Base-by-base conservation (phyloP, 2,888 invertebrate species). In the Lepidocyrtinus sp. region DNA sequence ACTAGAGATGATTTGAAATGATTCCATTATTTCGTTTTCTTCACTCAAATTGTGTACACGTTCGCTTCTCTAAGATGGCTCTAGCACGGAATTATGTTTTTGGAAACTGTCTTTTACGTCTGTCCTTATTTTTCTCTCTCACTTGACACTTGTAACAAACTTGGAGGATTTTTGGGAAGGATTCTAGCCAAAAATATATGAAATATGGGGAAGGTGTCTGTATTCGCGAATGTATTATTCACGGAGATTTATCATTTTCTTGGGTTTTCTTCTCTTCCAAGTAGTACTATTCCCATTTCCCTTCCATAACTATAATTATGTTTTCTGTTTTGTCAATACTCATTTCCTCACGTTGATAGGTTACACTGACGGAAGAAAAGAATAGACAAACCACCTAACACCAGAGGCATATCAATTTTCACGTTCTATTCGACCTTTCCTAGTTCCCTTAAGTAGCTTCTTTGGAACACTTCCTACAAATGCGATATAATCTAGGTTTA, bases 1-100 rank as follows among this genome's bases (percentile, higher is more conserved):
- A n/a, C 36, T 12, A 36, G 50, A 59, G 59, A 59, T 59, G 59
- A 21, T 59, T 59, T 59, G 59, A 59, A 59, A 59, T 59, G 59
- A 59, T 59, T 59, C 22, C 21, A 59, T 59, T 59, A 59, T 59
- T 59, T 22, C 59, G 21, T 59, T 59, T 59, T 59, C 59, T 21
- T 59, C 59, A 59, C 59, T 59, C 59, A 7, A 21, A 59, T 36
- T 36, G 36, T 36, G 36, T 36, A 36, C 36, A 36, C 7, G 36
- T 36, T 5, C 5, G n/a, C n/a, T n/a, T n/a, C n/a, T n/a, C n/a
- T n/a, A n/a, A n/a, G n/a, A n/a, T n/a, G n/a, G n/a, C n/a, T n/a
- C n/a, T n/a, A n/a, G n/a, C n/a, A n/a, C n/a, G n/a, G n/a, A n/a
- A n/a, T n/a, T n/a, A n/a, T n/a, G n/a, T n/a, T n/a, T n/a, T n/a